Evolutionary conservation across 2,113 vertebrate genomes (phyloP).

Genomic region (Upupa epops): DNA sequence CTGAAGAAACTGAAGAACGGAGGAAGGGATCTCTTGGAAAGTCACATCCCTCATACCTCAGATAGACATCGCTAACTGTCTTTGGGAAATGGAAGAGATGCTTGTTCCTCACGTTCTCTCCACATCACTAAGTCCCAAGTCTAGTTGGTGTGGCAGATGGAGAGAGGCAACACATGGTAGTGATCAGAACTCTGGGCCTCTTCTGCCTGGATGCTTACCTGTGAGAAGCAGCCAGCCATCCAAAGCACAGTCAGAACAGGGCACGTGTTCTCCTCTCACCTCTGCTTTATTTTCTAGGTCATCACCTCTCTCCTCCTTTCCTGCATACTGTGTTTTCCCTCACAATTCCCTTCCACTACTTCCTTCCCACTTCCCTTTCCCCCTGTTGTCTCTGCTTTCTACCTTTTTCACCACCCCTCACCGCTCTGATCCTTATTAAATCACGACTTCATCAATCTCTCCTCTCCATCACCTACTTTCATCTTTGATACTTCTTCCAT

Average conservation of each 20-base stretch:
- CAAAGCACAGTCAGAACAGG: neutral
- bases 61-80: neutral
- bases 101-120: neutral
- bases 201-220: neutral
- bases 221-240: neutral
- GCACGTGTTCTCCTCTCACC: neutral
- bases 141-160: neutral
- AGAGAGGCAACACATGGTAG: neutral
- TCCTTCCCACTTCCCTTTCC: neutral
- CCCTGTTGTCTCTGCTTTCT: neutral
- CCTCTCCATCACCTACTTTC: neutral
- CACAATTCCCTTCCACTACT: neutral
- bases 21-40: neutral
- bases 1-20: neutral
- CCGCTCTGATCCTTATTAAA: neutral
- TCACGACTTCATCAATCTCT: neutral
- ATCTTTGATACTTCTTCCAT: neutral
- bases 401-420: neutral
- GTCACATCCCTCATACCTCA: neutral
- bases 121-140: neutral
- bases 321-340: neutral
- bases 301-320: neutral
- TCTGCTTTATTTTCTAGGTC: neutral
- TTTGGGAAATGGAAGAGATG: neutral
- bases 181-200: neutral